Evolutionary conservation across 2,113 vertebrate genomes (phyloP), one percentile per base, ranked within the genome.

Genomic region (Prolemur simus): DNA sequence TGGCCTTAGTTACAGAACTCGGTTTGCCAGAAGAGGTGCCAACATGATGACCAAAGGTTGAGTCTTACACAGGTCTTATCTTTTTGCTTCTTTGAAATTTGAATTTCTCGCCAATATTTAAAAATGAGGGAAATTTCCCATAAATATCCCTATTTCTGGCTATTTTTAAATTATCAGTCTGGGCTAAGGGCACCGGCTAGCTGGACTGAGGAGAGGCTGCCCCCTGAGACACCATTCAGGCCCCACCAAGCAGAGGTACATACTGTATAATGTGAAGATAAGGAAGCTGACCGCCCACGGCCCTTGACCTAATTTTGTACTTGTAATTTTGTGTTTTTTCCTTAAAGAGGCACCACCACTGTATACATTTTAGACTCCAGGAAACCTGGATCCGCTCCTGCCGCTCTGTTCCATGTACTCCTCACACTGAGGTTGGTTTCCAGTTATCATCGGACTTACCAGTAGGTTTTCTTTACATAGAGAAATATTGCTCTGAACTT

Each of bases 101-200:
- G 64, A 81, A 91, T 73, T 69, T 39, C 37, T 86, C 87, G 7
- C 27, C 76, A 92, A 20, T 80, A 87, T 89, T 96, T 87, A 42
- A 86, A 76, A 93, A 39, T 58, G 4, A 49, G n/a, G 54, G 66
- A 18, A 49, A 20, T 63, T 27, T 69, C 14, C 56, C 29, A n/a
- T 34, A 71, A 6, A 34, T 5, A n/a, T 81, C 42, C 34, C 32
- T 12, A 54, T 96, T 74, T 80, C 39, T 71, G 47, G 27, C 37
- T 89, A 23, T 77, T 95, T 42, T 92, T 86, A 82, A 77, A 64
- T 56, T 78, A 63, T 29, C 54, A 47, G 34, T 88, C 49, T 77
- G 23, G 5, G 34, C 29, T 45, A 29, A 56, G 34, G 15, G 58
- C 42, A 42, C 42, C 2, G 1, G 2, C 71, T 23, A 64, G 14